phyloP scores from a whole-genome alignment of 1,140 invertebrate genomes.

The Euura saliciscinereae region DNA sequence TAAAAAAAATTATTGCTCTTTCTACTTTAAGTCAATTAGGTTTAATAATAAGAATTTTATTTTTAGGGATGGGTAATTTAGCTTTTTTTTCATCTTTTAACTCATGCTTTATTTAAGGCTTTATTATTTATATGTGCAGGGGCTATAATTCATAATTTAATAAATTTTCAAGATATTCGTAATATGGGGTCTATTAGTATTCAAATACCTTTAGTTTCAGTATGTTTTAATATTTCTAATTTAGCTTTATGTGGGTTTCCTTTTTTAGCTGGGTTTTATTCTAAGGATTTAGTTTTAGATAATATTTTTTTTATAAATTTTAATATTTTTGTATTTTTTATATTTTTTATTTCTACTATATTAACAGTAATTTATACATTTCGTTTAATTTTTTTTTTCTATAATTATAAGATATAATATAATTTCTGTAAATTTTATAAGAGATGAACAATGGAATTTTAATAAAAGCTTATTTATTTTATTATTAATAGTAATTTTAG shows the following conservation, averaged over 20 bases:
- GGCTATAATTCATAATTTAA: constrained; percentile 66
- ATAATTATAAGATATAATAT: constrained; percentile 57
- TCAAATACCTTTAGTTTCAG: constrained; percentile 52
- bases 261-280: constrained; percentile 70
- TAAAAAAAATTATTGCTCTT: constrained; percentile 75
- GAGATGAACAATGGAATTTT: constrained; percentile 58
- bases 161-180: constrained; percentile 69
- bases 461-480: constrained; percentile 58
- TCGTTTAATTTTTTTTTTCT: constrained; percentile 62
- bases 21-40: constrained; percentile 74
- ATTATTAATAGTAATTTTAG: constrained; percentile 59
- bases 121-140: constrained; percentile 68
- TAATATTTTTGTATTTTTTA: constrained; percentile 60
- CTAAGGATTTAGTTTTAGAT: constrained; percentile 70
- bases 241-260: constrained; percentile 62
- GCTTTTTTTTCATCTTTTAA: constrained; percentile 69
- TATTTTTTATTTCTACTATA: constrained; percentile 62
- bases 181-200: constrained; percentile 55
- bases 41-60: constrained; percentile 68
- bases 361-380: constrained; percentile 63
- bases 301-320: constrained; percentile 54
- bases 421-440: constrained; percentile 51
- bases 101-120: constrained; percentile 70
- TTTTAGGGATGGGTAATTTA: constrained; percentile 54
- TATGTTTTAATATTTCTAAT: constrained; percentile 60